Conservation (phyloP, 1,140 invertebrate genomes). For the Anastrepha obliqua region DNA sequence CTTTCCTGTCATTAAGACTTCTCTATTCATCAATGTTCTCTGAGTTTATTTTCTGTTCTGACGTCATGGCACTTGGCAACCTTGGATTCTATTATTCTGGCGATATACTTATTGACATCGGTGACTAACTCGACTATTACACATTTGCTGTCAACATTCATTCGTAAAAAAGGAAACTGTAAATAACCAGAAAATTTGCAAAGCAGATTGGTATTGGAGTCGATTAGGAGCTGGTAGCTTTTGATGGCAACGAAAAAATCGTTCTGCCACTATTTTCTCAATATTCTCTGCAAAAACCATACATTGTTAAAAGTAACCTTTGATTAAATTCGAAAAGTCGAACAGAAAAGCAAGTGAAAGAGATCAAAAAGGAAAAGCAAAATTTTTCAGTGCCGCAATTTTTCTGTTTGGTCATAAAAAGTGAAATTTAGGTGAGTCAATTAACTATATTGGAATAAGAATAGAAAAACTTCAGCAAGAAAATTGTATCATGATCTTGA, state of each 20-base stretch:
- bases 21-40: too few species aligned
- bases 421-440: slow-evolving; percentile 33
- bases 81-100: too few species aligned
- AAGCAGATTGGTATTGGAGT: slow-evolving; percentile 19
- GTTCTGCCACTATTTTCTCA: neutral
- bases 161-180: slow-evolving; percentile 20
- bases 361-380: slow-evolving; percentile 23
- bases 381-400: slow-evolving; percentile 21
- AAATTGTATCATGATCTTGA: neutral
- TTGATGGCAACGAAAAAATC: neutral
- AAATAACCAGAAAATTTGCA: slow-evolving; percentile 35
- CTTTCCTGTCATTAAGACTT: too few species aligned
- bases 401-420: slow-evolving; percentile 24
- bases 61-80: too few species aligned
- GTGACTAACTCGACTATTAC: too few species aligned
- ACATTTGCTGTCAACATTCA: too few species aligned
- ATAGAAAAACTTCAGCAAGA: neutral
- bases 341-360: neutral
- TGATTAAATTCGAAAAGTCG: neutral
- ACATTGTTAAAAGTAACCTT: neutral
- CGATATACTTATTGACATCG: too few species aligned
- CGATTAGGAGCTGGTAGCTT: neutral
- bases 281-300: neutral
- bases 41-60: too few species aligned
- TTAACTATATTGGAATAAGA: neutral